Evolutionary conservation across 1,140 invertebrate species (phyloP), one percentile per base, ranked within the genome.

Genomic region (Patella vulgata): DNA sequence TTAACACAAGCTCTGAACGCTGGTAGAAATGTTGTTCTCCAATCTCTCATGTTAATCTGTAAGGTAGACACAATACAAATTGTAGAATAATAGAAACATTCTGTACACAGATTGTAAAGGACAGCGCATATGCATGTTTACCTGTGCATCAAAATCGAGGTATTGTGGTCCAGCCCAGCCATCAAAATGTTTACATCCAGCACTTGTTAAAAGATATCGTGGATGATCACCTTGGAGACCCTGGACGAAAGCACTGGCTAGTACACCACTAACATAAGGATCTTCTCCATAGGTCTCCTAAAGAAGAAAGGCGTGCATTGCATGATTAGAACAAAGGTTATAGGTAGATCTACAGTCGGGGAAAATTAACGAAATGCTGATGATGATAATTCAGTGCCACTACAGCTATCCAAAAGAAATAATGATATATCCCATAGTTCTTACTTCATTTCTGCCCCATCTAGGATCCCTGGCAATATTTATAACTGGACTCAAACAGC

Each of bases 221-320:
- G 68, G 54, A 58, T 79, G 39, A 53, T 71, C 46, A 27, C 79
- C 79, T 46, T 81, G 78, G 11, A 81, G 64, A 36, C 77, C 79
- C 14, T 57, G 47, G 2, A 81, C 71, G 56, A 70, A 81, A 39
- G 30, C 43, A 8, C 46, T 40, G 11, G 68, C 70, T 23, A 74
- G 52, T 9, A 60, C 44, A 4, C 77, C 72, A 51, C 44, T 73
- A 50, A 81, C 39, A 28, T 63, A 71, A n/a, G 79, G 79, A 63
- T 81, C 79, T 55, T 81, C 79, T 12, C 79, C 79, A 59, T 78
- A 81, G 0, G 79, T 81, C 70, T 81, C 79, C 78, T 80, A 40
- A 11, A 66, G 46, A 17, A 43, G 17, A 28, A 43, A 44, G n/a
- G n/a, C n/a, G n/a, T n/a, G n/a, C n/a, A n/a, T n/a, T n/a, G n/a